Evolutionary conservation across 2,797 vertebrate genomes (phyloP).

Genomic region (Lutjanus argentimaculatus): DNA sequence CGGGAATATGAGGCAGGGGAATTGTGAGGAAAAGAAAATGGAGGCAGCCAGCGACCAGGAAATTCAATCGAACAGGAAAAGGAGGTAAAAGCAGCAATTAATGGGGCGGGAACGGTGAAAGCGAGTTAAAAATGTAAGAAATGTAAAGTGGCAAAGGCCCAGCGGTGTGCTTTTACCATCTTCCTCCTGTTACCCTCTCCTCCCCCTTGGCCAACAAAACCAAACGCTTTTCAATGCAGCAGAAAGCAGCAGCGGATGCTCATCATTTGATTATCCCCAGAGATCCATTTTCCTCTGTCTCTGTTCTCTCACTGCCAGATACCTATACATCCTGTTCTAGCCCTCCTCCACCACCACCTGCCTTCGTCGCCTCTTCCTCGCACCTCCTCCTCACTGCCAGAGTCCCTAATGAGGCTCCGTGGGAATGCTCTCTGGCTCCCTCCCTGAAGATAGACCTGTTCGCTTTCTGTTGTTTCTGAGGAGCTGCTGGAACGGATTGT

Average conservation of each 20-base stretch:
- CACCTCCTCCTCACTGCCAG: conserved; percentile 58
- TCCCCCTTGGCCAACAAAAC: conserved; percentile 35
- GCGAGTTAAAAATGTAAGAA: conserved; percentile 21
- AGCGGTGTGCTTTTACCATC: conserved; percentile 32
- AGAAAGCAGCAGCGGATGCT: conserved; percentile 41
- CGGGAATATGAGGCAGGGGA: too few relatives aligned
- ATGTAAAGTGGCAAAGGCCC: conserved; percentile 18
- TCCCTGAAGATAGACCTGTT: conserved; percentile 66
- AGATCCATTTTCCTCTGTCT: conserved; percentile 40
- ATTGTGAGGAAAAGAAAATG: background rate
- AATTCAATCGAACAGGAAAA: background rate
- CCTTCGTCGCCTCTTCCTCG: conserved; percentile 52
- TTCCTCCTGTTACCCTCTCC: conserved; percentile 40
- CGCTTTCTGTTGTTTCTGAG: conserved; percentile 61
- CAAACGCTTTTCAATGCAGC: conserved; percentile 36
- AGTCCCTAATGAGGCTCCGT: conserved; percentile 83
- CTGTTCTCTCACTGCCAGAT: conserved; percentile 48
- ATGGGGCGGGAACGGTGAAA: background rate
- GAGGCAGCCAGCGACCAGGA: background rate
- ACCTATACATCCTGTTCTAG: conserved; percentile 57
- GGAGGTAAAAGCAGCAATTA: conserved; percentile 13
- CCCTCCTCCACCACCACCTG: conserved; percentile 64
- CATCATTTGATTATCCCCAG: conserved; percentile 55
- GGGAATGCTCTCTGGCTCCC: conserved; percentile 70
- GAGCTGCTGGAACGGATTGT: conserved; percentile 67